Base-by-base conservation (phyloP, 2,113 vertebrate species). In the Taurulus bubalis region DNA sequence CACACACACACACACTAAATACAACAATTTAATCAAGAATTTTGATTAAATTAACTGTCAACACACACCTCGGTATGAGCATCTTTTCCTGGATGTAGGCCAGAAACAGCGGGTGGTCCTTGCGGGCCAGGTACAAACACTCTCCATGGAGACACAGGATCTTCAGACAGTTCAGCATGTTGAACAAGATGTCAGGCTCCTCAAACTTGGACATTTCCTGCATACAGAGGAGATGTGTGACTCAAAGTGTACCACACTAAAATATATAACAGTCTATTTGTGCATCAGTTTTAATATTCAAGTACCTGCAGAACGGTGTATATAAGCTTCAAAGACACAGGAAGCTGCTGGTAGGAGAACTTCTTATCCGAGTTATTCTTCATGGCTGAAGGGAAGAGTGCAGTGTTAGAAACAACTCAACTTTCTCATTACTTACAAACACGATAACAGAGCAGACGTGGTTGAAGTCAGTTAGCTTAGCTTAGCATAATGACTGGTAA, bases 201-300 rank as follows among this genome's bases (percentile, higher is more conserved):
- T 99, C 98, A 95, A 98, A 98, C 71, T 96, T 98, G 67, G 96
- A 96, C 96, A 99, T 99, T 96, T 99, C 98, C 98, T 99, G 83
- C 49, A 80, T 32, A 82, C 12, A 75, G 22, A 59, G 22, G 4
- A 70, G 9, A 49, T 16, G 14, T 58, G 32, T 78, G 58, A 84
- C 28, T 78, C 11, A 7, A 16, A 30, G 6, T 59, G 56, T 59
- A 56, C 30, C 32, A 4, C 24, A 75, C 40, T 56, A 47, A 26
- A 30, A 55, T 55, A 70, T 71, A 58, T 58, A 6, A 20, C 24
- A 75, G 30, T 15, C 20, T 32, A 16, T 30, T 42, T 30, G n/a
- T 47, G 36, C 8, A 12, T 71, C 1, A 1, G 47, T 14, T 53
- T 67, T 76, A 71, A 83, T 83, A 59, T 89, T 26, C 14, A 22